Evolutionary conservation across 2,797 vertebrate genomes (phyloP).

Genomic region (Saxicola maurus): DNA sequence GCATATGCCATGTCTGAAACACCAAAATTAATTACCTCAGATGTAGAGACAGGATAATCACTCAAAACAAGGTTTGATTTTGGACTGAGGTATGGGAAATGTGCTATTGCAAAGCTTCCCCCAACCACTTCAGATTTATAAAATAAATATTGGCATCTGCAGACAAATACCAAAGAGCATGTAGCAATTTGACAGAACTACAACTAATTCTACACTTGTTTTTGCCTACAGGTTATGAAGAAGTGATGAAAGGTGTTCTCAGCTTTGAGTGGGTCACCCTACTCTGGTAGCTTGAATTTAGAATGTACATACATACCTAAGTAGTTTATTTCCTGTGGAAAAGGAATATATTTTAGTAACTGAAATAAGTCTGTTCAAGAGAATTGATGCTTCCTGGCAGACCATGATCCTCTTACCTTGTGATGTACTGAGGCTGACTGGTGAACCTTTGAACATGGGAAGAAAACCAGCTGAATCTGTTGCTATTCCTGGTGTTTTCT

Average conservation of each 20-base stretch:
- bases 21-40: not conserved
- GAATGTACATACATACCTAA: not conserved
- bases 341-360: not conserved
- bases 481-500: not conserved
- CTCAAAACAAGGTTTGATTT: not conserved
- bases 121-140: constrained; percentile 1
- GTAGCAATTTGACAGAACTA: not conserved
- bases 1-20: not conserved
- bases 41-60: not conserved
- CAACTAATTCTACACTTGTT: not conserved
- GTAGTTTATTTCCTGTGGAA: not conserved
- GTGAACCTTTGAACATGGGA: not conserved
- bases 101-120: not conserved
- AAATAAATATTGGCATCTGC: not conserved
- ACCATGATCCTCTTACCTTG: fast-evolving
- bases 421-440: not conserved
- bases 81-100: not conserved
- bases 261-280: not conserved
- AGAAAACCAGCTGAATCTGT: not conserved
- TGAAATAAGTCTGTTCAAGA: not conserved
- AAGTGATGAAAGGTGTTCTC: constrained; percentile 16
- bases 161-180: not conserved
- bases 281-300: not conserved
- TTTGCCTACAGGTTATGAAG: constrained; percentile 3
- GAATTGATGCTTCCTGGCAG: not conserved